Conservation (phyloP, 2,113 vertebrate species). For the Salvator merianae region DNA sequence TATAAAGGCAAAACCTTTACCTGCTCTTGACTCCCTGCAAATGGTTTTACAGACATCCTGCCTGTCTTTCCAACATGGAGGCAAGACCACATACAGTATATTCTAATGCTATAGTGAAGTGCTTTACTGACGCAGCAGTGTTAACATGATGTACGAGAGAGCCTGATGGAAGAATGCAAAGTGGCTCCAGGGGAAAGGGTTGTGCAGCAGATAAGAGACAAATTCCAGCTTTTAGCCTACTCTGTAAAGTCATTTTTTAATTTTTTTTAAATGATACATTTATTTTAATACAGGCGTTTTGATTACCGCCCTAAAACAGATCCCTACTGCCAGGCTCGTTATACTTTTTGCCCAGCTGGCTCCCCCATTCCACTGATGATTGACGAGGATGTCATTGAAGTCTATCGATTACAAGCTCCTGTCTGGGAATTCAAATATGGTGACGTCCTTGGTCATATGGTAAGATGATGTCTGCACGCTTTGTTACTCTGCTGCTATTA, state of each 20-base stretch:
- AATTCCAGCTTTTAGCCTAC: neutral
- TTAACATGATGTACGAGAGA: too few species aligned
- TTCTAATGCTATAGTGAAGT: too few species aligned
- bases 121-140: too few species aligned
- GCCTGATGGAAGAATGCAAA: neutral
- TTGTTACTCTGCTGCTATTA: neutral
- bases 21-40: too few species aligned
- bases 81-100: too few species aligned
- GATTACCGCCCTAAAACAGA: conserved; percentile 85
- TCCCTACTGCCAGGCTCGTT: conserved; percentile 91
- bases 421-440: conserved; percentile 99
- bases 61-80: too few species aligned
- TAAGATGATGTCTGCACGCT: conserved; percentile 64
- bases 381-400: conserved; percentile 84
- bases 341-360: conserved; percentile 92
- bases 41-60: too few species aligned
- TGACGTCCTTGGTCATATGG: conserved; percentile 87
- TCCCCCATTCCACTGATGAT: conserved; percentile 83
- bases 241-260: neutral
- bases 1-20: too few species aligned
- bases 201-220: too few species aligned
- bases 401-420: conserved; percentile 91
- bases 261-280: neutral
- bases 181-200: neutral
- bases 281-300: conserved; percentile 80